These are phyloP conservation scores for Dendroctonus ponderosae DNA, from an alignment of 1,140 invertebrate genomes.

Conservation along the genomic window DNA sequence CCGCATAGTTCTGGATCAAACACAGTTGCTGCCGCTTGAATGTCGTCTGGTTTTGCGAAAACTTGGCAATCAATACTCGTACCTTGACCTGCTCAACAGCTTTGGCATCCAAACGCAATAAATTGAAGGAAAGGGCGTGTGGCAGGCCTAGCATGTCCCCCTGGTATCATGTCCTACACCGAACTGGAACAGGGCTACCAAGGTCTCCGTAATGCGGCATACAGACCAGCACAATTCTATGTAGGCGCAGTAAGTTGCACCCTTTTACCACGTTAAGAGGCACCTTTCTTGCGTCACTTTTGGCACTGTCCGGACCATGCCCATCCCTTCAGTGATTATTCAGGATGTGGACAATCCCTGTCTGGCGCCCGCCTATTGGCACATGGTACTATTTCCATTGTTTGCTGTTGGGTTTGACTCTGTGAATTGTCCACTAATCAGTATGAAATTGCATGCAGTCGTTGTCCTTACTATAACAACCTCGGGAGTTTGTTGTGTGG, in stretches of 20 bases:
- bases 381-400: conserved; percentile 36
- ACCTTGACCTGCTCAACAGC: no score
- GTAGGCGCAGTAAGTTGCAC: conserved; percentile 48
- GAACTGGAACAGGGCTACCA: conserved; percentile 87
- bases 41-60: no score
- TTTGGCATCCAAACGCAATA: no score
- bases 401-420: background rate
- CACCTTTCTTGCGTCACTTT: background rate
- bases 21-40: no score
- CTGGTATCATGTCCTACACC: conserved; percentile 76
- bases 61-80: no score
- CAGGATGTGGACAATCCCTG: conserved; percentile 52
- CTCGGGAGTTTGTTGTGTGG: no score
- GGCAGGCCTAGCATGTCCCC: conserved; percentile 27
- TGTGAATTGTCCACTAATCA: no score
- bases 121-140: no score
- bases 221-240: conserved; percentile 59
- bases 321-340: conserved; percentile 51
- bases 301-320: conserved; percentile 3
- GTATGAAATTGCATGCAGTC: no score
- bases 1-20: no score
- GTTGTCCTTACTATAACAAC: no score
- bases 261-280: background rate
- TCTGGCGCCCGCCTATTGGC: conserved; percentile 41
- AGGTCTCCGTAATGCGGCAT: conserved; percentile 66